Evolutionary conservation across 2,888 invertebrate genomes (phyloP), one percentile per base, ranked within the genome.

Genomic region (Bombylius major): DNA sequence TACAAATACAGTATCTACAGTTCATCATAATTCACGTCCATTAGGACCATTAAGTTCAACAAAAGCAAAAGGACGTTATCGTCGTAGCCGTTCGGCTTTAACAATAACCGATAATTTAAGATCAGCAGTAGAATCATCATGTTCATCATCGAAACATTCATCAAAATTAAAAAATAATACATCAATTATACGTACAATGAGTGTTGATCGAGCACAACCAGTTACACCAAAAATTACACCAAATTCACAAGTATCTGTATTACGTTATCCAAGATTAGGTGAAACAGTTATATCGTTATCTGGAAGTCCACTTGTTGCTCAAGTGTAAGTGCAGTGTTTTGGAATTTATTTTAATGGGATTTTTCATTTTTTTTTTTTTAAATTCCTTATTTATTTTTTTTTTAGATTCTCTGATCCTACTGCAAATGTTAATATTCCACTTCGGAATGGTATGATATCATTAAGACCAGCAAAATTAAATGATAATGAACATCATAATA

Each of bases 361-460:
- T 36, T 36, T 36, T 36, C 8, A 9, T 39, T 8, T 39, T 39
- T 42, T 42, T 42, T 44, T 42, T 50, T 5, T 36, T 44, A 12
- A 45, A 7, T 36, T 33, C 9, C 46, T 53, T 46, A 48, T 11
- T 42, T 55, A 32, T 54, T 49, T 50, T 12, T 52, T 53, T 58
- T 56, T 5, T 36, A 72, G 72, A 4, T 60, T 67, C 62, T 71
- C 70, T 4, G 71, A 70, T 51, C 66, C 66, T 53, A 66, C 65
- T 54, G 73, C 75, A 5, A 74, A 73, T 57, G 70, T 75, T 0
- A 75, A 74, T 63, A 75, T 75, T 57, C 75, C 75, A 45, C 65
- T 72, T 13, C 64, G 66, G 14, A 69, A 73, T 63, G 74, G 74
- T 55, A 66, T 74, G 0, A 59, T 75, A 4, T 73, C 70, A 9